Conservation (phyloP, 1,140 invertebrate genomes). For the Euwallacea similis region DNA sequence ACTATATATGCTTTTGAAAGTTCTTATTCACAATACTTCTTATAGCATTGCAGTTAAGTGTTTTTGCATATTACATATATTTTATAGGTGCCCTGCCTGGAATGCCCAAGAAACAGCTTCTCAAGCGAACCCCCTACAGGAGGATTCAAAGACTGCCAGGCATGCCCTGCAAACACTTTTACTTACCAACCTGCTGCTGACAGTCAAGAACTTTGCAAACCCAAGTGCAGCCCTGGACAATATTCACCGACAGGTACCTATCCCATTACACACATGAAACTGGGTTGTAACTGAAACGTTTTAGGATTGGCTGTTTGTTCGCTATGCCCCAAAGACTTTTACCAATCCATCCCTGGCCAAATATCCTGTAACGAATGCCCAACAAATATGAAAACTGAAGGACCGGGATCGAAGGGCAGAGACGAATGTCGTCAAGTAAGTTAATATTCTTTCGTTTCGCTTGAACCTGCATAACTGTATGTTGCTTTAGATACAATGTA, state of each 20-base stretch:
- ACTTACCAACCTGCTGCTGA: slow-evolving; percentile 91
- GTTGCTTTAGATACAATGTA: slow-evolving; percentile 69
- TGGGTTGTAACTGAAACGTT: neutral
- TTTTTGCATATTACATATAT: too few species aligned
- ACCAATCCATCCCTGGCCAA: slow-evolving; percentile 80
- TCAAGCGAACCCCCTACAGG: slow-evolving; percentile 84
- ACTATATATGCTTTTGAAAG: too few species aligned
- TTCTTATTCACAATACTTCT: too few species aligned
- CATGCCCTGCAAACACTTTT: slow-evolving; percentile 86
- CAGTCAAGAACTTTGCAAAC: slow-evolving; percentile 80
- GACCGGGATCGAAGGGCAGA: slow-evolving; percentile 70
- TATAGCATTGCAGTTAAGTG: too few species aligned
- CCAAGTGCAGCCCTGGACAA: slow-evolving; percentile 88
- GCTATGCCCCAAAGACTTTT: slow-evolving; percentile 90
- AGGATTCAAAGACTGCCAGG: slow-evolving; percentile 92
- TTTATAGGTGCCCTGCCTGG: slow-evolving; percentile 72
- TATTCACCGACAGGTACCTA: slow-evolving; percentile 86
- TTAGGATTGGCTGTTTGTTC: slow-evolving; percentile 83
- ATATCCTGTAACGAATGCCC: slow-evolving; percentile 85
- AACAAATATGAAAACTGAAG: slow-evolving; percentile 80
- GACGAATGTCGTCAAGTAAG: slow-evolving; percentile 76
- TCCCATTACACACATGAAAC: neutral
- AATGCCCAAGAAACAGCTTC: slow-evolving; percentile 92
- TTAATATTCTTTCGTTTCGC: too few species aligned
- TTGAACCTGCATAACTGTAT: neutral